A percentile compares a stretch with the other conserved stretches of the same genome.
These are phyloP conservation scores for Pentalonia nigronervosa DNA, from an alignment of 1,140 invertebrate genomes.

Conservation along the genomic window DNA sequence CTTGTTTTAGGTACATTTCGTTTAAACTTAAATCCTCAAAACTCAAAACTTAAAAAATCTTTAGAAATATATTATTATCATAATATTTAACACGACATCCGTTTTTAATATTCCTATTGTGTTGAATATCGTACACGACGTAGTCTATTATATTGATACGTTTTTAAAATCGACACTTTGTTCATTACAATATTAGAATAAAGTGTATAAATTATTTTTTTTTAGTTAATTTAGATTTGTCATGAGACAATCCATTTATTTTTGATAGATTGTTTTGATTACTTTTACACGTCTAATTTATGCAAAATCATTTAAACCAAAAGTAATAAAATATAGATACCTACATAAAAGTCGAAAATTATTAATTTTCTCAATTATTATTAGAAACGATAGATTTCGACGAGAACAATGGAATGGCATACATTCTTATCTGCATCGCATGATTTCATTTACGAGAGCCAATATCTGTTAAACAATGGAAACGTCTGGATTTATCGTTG, in stretches of 20 bases:
- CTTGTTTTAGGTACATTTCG: not conserved
- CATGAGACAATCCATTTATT: not conserved
- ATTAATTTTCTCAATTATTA: not conserved
- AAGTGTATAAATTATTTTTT: not conserved
- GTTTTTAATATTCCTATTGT: not conserved
- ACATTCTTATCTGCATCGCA: not conserved
- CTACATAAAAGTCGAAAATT: not conserved
- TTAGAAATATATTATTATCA: not conserved
- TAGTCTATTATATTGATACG: not conserved
- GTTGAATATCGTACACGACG: not conserved
- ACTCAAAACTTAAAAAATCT: not conserved
- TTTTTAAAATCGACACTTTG: not conserved
- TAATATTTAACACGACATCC: not conserved
- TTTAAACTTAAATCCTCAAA: not conserved
- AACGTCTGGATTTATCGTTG: constrained; percentile 15
- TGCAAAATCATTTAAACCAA: not conserved
- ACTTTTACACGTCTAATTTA: not conserved
- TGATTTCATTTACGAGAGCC: not conserved
- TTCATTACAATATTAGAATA: not conserved
- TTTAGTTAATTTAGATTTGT: not conserved
- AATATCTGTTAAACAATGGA: not conserved
- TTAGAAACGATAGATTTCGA: not conserved
- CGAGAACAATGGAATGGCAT: not conserved
- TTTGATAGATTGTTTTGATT: not conserved
- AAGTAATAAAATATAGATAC: not conserved